phyloP scores from a whole-genome alignment of 2,888 invertebrate genomes.

The Xestoiulus laeticollis region DNA sequence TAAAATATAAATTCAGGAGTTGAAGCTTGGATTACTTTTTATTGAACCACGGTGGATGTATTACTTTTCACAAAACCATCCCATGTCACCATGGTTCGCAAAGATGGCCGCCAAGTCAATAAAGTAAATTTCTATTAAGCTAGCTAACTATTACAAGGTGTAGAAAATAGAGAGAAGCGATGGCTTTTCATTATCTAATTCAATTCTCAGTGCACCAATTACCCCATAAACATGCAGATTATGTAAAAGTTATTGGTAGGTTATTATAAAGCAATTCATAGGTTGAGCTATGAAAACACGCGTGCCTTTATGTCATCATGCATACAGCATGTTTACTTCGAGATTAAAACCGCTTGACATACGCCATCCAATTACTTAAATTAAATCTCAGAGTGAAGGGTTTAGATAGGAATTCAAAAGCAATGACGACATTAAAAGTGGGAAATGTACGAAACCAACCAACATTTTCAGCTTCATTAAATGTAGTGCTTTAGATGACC shows the following conservation, averaged over 20 bases:
- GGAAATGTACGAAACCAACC: not conserved
- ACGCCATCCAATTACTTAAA: not conserved
- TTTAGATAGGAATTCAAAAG: not conserved
- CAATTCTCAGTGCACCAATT: not conserved
- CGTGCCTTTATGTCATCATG: not conserved
- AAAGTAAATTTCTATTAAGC: no score
- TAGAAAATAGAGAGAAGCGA: no score
- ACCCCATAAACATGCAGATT: constrained; percentile 12
- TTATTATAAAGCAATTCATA: constrained; percentile 2
- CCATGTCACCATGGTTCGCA: no score
- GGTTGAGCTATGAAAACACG: not conserved
- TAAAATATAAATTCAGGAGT: no score
- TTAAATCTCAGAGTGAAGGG: not conserved
- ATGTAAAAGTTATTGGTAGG: not conserved
- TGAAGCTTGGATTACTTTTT: no score
- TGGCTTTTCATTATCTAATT: not conserved
- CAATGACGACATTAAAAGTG: not conserved
- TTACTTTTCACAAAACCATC: no score
- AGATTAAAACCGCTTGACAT: not conserved
- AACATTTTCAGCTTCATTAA: not conserved
- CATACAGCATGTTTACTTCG: not conserved
- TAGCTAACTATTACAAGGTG: no score
- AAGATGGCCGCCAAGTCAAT: no score
- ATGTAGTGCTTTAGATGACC: no score
- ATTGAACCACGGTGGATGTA: no score